Conservation (phyloP, 2,113 vertebrate species). For the Bufo bufo region DNA sequence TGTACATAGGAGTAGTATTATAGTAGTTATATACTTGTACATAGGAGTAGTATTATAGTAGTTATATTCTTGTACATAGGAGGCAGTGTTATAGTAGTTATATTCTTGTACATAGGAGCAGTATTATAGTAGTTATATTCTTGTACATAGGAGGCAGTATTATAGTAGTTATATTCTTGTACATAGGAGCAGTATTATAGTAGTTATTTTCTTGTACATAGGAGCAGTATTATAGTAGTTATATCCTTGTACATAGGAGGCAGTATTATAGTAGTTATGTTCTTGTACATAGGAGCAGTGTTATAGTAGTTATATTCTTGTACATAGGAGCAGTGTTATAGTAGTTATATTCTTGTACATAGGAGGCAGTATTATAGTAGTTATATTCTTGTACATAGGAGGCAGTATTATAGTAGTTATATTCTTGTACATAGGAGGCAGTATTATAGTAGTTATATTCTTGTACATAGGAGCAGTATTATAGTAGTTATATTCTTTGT, state of each 20-base stretch:
- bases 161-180: background rate
- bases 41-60: background rate
- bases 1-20: background rate
- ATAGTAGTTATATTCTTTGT: too few species aligned
- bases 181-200: background rate
- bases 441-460: too few species aligned
- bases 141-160: background rate
- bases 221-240: background rate
- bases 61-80: background rate
- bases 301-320: constrained; percentile 5
- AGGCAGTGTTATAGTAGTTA: constrained; percentile 4
- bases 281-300: background rate
- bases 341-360: background rate
- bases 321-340: background rate
- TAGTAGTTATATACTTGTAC: background rate
- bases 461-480: too few species aligned
- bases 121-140: constrained; percentile 3
- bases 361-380: too few species aligned
- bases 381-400: too few species aligned
- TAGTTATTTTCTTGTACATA: too few species aligned
- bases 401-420: too few species aligned
- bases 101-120: constrained; percentile 3
- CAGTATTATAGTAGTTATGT: constrained; percentile 2
- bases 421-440: too few species aligned
- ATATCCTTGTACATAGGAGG: background rate